phyloP scores from a whole-genome alignment of 2,888 invertebrate species.

The Pilophorus perplexus region DNA sequence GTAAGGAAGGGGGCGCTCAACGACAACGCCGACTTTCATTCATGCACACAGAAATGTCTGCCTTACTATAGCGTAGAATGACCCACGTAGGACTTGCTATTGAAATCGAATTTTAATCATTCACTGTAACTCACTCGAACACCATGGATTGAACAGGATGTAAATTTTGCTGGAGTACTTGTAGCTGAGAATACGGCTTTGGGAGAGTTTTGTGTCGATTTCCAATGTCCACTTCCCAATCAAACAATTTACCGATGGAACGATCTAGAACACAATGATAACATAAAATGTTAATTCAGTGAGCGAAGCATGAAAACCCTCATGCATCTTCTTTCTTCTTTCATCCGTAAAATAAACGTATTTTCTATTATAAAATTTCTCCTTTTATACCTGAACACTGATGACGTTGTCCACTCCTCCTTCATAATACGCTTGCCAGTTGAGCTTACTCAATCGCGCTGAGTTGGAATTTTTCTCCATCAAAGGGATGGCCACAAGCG shows the following conservation, averaged over 20 bases:
- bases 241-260: conserved; percentile 67
- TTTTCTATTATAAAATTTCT: too few species aligned
- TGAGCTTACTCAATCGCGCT: conserved; percentile 57
- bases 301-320: not conserved
- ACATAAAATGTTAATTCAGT: not conserved
- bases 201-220: conserved; percentile 71
- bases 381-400: conserved; percentile 58
- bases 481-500: conserved; percentile 72
- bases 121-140: conserved; percentile 60
- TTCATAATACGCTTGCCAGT: conserved; percentile 74
- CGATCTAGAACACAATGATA: conserved; percentile 59
- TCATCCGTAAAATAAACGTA: too few species aligned
- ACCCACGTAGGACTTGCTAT: too few species aligned
- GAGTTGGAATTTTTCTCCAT: conserved; percentile 57
- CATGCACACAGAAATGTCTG: too few species aligned
- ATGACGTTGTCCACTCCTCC: conserved; percentile 63
- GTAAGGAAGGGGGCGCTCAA: too few species aligned
- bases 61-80: too few species aligned
- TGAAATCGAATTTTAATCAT: too few species aligned
- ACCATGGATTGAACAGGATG: conserved; percentile 89
- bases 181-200: conserved; percentile 67
- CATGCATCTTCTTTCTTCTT: too few species aligned
- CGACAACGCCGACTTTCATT: too few species aligned
- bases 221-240: conserved; percentile 83
- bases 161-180: conserved; percentile 64